These are phyloP conservation scores for Tringa solitaria DNA, from an alignment of 2,113 vertebrate genomes.

Conservation along the genomic window DNA sequence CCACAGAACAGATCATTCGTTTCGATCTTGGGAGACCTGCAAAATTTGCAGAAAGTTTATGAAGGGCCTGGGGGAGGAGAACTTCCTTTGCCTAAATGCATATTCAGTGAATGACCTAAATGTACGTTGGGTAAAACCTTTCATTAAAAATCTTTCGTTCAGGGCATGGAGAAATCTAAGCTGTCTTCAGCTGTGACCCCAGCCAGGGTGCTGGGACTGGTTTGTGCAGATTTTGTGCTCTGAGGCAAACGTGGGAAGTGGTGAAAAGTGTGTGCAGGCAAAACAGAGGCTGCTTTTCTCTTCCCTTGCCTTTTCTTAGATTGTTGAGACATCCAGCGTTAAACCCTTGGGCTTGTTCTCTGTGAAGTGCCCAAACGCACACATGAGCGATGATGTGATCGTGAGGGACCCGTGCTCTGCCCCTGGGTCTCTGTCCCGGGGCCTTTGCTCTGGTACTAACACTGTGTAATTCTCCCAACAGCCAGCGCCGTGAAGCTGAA, in stretches of 20 bases:
- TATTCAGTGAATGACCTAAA: not conserved
- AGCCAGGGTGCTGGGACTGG: not conserved
- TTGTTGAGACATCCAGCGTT: not conserved
- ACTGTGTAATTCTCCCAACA: conserved; percentile 38
- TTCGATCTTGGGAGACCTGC: not conserved
- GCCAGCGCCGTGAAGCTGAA: conserved; percentile 97
- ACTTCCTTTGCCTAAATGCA: not conserved
- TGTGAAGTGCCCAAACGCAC: not conserved
- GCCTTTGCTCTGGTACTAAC: not conserved
- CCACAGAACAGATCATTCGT: accelerated
- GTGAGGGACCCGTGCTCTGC: not conserved
- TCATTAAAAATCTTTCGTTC: too few species aligned
- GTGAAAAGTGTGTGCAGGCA: not conserved
- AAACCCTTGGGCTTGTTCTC: not conserved
- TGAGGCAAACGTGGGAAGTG: not conserved
- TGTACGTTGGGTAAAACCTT: not conserved
- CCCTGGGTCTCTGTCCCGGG: accelerated
- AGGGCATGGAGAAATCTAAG: not conserved
- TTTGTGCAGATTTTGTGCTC: not conserved
- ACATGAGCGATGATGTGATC: accelerated
- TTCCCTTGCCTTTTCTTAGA: not conserved
- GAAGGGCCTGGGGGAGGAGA: not conserved
- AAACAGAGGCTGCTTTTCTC: not conserved
- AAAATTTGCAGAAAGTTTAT: not conserved
- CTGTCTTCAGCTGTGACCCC: not conserved